Evolutionary conservation across 2,888 invertebrate genomes (phyloP).

Genomic region (Pilophorus perplexus): DNA sequence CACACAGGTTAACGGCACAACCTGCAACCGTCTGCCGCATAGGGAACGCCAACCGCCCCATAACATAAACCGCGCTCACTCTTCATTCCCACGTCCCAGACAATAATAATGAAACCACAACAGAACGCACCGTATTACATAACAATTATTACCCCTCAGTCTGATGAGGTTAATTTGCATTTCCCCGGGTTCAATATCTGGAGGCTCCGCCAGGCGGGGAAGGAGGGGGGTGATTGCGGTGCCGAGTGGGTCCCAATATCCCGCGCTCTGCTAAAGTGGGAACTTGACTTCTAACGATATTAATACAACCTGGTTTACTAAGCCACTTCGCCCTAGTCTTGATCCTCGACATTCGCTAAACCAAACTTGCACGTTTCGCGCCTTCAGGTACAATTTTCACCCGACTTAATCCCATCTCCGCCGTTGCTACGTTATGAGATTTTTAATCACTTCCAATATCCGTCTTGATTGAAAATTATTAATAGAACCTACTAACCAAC

Average conservation of each 20-base stretch:
- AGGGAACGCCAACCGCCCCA: no score
- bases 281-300: slow-evolving; percentile 20
- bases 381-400: slow-evolving; percentile 1
- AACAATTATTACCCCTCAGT: slow-evolving; percentile 10
- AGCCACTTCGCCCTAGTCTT: slow-evolving; percentile 8
- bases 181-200: slow-evolving; percentile 13
- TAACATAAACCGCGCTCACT: neutral
- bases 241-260: slow-evolving; percentile 16
- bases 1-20: no score
- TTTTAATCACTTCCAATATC: neutral
- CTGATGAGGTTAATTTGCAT: slow-evolving; percentile 20
- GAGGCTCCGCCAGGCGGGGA: neutral
- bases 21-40: no score
- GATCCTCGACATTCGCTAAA: neutral
- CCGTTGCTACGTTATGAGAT: neutral
- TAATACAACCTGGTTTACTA: slow-evolving; percentile 19
- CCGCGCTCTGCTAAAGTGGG: slow-evolving; percentile 7
- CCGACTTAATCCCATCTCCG: neutral
- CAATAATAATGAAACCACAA: slow-evolving; percentile 13
- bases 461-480: neutral
- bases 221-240: slow-evolving; percentile 9
- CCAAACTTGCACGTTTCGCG: slow-evolving; percentile 3
- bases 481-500: no score
- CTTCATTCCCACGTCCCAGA: neutral
- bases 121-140: slow-evolving; percentile 1